Evolutionary conservation across 2,888 invertebrate genomes (phyloP).

Genomic region (Ceraclea dissimilis): DNA sequence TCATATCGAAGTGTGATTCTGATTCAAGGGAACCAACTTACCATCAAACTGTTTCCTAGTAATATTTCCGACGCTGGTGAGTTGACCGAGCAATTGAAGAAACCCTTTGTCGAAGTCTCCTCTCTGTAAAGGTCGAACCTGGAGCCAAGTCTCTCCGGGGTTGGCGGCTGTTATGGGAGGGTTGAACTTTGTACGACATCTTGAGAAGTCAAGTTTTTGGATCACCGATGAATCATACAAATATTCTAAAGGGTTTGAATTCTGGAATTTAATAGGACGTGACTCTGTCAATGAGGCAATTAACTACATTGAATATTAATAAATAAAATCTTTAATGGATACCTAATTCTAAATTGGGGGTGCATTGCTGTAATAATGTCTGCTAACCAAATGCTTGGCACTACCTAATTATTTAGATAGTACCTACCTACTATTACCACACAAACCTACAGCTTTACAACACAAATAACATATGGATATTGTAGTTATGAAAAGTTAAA

Average conservation of each 20-base stretch:
- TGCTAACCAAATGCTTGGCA: too few relatives aligned
- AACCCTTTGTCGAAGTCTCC: slow-evolving; percentile 82
- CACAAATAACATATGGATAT: too few relatives aligned
- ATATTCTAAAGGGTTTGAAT: slow-evolving; percentile 40
- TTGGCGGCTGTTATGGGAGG: slow-evolving; percentile 60
- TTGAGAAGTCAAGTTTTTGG: slow-evolving; percentile 56
- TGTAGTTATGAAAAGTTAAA: too few relatives aligned
- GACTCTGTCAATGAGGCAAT: neutral
- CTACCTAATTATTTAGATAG: too few relatives aligned
- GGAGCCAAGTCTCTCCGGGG: slow-evolving; percentile 69
- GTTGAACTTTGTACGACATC: slow-evolving; percentile 56
- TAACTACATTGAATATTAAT: too few relatives aligned
- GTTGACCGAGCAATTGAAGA: slow-evolving; percentile 68
- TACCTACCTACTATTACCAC: too few relatives aligned
- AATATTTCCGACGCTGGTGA: slow-evolving; percentile 80
- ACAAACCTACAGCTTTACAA: too few relatives aligned
- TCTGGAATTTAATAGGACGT: slow-evolving; percentile 36
- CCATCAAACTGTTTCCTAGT: slow-evolving; percentile 72
- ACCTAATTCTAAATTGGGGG: too few relatives aligned
- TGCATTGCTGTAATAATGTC: too few relatives aligned
- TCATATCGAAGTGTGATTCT: too few relatives aligned
- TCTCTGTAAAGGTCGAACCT: slow-evolving; percentile 70
- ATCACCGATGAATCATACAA: slow-evolving; percentile 63
- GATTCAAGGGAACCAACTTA: too few relatives aligned
- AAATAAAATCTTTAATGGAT: too few relatives aligned